Conservation (phyloP, 2,888 invertebrate species). For the Habrosyne pyritoides region DNA sequence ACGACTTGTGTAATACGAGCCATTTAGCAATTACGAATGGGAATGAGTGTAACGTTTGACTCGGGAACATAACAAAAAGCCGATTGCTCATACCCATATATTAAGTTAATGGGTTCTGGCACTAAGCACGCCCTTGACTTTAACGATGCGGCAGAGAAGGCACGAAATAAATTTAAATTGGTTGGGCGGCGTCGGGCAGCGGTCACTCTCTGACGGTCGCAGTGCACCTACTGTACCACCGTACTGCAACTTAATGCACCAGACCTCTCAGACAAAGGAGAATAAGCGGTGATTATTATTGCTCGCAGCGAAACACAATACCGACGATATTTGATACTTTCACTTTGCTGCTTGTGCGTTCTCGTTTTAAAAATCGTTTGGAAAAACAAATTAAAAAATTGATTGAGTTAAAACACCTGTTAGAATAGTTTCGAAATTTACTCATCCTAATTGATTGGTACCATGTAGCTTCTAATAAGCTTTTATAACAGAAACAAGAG, state of each 20-base stretch:
- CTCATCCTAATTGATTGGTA: constrained; percentile 2
- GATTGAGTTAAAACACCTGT: not conserved
- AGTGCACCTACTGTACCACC: constrained; percentile 7
- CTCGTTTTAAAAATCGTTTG: not conserved
- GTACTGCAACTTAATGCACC: constrained; percentile 28
- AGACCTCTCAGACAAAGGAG: constrained; percentile 15
- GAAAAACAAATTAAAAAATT: not conserved
- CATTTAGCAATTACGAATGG: constrained; percentile 60
- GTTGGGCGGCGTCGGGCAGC: constrained; percentile 33
- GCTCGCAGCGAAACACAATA: constrained; percentile 4
- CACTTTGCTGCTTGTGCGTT: not conserved
- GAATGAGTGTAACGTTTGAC: constrained; percentile 47
- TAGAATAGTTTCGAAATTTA: constrained; percentile 13
- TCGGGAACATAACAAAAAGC: constrained; percentile 61
- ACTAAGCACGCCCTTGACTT: constrained; percentile 68
- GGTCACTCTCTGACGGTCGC: constrained; percentile 17
- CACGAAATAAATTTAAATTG: constrained; percentile 74
- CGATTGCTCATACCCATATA: constrained; percentile 66
- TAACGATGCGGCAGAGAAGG: constrained; percentile 63
- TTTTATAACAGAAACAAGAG: too few species aligned
- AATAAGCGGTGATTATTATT: constrained; percentile 19
- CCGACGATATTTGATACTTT: not conserved
- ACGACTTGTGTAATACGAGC: constrained; percentile 54
- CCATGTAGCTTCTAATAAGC: too few species aligned
- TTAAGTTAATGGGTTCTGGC: constrained; percentile 68